Base-by-base conservation (phyloP, 2,797 vertebrate species). In the Adelosebastes latens region DNA sequence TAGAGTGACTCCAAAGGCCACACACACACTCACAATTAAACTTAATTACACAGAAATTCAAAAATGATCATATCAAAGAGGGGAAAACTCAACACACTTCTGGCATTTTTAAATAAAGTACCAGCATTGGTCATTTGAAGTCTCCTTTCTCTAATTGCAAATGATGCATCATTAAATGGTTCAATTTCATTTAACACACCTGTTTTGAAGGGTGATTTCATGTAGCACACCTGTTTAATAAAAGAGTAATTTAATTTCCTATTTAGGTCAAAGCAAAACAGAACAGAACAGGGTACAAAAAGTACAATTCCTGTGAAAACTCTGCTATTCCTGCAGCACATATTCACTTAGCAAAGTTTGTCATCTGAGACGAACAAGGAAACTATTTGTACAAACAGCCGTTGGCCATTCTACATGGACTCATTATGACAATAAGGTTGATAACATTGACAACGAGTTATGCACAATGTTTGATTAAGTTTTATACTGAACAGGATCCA, bases 401-500 rank as follows among this genome's bases (percentile, higher is more conserved):
- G 13, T 7, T 65, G 36, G 12, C 72, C 29, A 34, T 62, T 82
- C 24, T 65, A 12, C 12, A 16, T 13, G 55, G 68, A 82, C 52
- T 84, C 75, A 77, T 65, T 62, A 29, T 46, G 52, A 79, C 61
- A 77, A 18, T 60, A 34, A 53, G 20, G 39, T 46, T 62, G 46
- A 82, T 63, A 75, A 67, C 22, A 76, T 79, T 25, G 3, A 49
- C 75, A 46, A 18, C 67, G 65, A 53, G 39, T 82, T 22, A 49
- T 11, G 39, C 24, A 77, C 34, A 75, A 18, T 60, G n/a, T 82
- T 79, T 82, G 79, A 75, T 60, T 9, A 27, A 4, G 59, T 64
- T 75, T 84, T 27, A 34, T 7, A 66, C 27, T 49, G 24, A 87
- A 77, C 82, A 74, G 59, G 81, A 78, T 72, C 46, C 63, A 46